phyloP scores from a whole-genome alignment of 1,140 invertebrate genomes.

The Pantala flavescens region DNA sequence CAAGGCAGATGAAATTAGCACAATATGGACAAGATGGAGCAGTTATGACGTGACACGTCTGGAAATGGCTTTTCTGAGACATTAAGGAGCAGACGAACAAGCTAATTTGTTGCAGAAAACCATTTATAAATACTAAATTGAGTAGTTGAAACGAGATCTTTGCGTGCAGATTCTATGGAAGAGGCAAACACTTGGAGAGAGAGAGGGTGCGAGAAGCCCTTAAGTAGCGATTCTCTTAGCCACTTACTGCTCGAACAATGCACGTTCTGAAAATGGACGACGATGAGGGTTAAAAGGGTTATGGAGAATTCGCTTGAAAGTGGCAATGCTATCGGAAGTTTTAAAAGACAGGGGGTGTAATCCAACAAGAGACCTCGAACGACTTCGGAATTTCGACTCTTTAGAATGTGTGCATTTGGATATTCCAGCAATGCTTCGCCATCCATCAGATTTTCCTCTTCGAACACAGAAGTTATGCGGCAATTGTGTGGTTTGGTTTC shows the following conservation, averaged over 20 bases:
- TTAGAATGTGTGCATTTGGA: neutral
- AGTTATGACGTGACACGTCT: too few species aligned
- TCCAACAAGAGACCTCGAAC: neutral
- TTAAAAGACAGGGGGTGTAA: neutral
- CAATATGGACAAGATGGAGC: too few species aligned
- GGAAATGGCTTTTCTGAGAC: too few species aligned
- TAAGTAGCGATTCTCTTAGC: neutral
- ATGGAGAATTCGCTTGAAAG: neutral
- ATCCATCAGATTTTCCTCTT: neutral
- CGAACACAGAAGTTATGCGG: too few species aligned
- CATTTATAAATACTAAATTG: too few species aligned
- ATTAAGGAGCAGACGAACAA: too few species aligned
- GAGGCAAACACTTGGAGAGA: neutral
- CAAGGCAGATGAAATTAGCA: too few species aligned
- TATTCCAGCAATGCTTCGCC: neutral
- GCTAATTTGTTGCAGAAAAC: too few species aligned
- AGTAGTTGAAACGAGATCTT: too few species aligned
- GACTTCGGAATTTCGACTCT: neutral
- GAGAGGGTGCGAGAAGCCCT: neutral
- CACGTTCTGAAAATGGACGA: neutral
- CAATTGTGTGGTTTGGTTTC: too few species aligned
- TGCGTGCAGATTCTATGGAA: neutral
- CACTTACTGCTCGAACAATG: slow-evolving; percentile 5
- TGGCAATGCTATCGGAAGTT: neutral
- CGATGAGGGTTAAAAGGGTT: slow-evolving; percentile 1